A percentile compares a stretch with the other conserved stretches of the same genome.
These are phyloP conservation scores for Phrynocephalus vlangalii DNA, from an alignment of 2,797 vertebrate species.

Conservation along the genomic window DNA sequence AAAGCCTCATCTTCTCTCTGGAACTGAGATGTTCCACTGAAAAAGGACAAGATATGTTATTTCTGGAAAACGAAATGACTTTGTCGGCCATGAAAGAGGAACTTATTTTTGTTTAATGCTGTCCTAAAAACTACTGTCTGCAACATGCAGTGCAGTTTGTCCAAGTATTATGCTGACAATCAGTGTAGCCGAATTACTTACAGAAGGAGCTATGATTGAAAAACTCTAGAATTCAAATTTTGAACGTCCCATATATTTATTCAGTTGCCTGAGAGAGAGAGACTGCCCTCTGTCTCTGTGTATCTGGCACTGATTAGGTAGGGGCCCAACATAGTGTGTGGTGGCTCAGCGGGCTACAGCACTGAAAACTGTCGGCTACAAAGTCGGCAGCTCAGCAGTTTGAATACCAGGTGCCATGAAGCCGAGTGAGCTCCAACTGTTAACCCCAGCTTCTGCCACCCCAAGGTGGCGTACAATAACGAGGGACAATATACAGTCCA, in stretches of 20 bases:
- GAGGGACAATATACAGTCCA: too few species aligned
- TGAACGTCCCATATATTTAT: not conserved
- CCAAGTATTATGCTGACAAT: not conserved
- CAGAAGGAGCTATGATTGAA: not conserved
- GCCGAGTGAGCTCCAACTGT: too few species aligned
- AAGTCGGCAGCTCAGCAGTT: too few species aligned
- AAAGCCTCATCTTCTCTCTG: conserved; percentile 48
- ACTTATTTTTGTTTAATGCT: not conserved
- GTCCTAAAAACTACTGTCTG: not conserved
- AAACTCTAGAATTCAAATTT: not conserved
- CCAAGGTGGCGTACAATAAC: too few species aligned
- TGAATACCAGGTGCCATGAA: too few species aligned
- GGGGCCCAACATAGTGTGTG: too few species aligned
- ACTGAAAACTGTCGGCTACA: too few species aligned
- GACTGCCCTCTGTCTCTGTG: not conserved
- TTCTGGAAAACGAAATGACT: conserved; percentile 24
- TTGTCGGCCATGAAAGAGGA: not conserved
- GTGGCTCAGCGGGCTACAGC: too few species aligned
- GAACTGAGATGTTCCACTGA: conserved; percentile 14
- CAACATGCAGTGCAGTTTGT: not conserved
- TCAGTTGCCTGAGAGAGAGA: not conserved
- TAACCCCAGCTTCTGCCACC: too few species aligned
- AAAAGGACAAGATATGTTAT: conserved; percentile 1
- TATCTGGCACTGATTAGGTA: not conserved
- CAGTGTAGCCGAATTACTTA: not conserved